Evolutionary conservation across 1,140 invertebrate genomes (phyloP).

Genomic region (Drosophila funebris): DNA sequence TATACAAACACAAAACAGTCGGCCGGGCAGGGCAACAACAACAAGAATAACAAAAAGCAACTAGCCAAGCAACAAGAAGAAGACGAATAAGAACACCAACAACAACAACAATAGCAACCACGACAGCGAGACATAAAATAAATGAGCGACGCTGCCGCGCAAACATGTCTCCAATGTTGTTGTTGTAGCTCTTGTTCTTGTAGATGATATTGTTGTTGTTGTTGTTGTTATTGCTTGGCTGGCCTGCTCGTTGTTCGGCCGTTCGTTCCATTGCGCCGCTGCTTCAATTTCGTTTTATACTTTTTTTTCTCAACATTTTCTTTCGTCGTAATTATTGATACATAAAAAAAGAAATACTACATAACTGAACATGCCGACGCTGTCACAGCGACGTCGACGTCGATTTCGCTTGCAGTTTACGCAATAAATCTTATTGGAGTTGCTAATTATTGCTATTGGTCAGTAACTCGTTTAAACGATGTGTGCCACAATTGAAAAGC

Average conservation of each 20-base stretch:
- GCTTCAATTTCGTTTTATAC: slow-evolving; percentile 63
- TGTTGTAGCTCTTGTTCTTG: slow-evolving; percentile 40
- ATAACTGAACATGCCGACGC: slow-evolving; percentile 59
- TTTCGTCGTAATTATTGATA: slow-evolving; percentile 78
- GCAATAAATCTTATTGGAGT: slow-evolving; percentile 56
- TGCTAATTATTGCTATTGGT: slow-evolving; percentile 52
- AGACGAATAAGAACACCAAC: slow-evolving; percentile 18
- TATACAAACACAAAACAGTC: background rate
- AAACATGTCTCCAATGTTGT: slow-evolving; percentile 76
- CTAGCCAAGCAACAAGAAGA: slow-evolving; percentile 37
- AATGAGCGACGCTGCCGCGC: slow-evolving; percentile 71
- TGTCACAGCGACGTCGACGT: background rate
- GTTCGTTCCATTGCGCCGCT: slow-evolving; percentile 52
- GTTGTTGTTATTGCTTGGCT: slow-evolving; percentile 25
- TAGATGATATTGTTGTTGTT: slow-evolving; percentile 11
- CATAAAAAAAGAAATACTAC: slow-evolving; percentile 55
- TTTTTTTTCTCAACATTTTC: slow-evolving; percentile 37
- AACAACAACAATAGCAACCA: slow-evolving; percentile 48
- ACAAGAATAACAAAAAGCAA: slow-evolving; percentile 53
- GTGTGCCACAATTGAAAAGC: background rate
- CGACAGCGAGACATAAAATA: slow-evolving; percentile 75
- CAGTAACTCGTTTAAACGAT: slow-evolving; percentile 40
- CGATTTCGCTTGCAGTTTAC: slow-evolving; percentile 43
- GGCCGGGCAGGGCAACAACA: slow-evolving; percentile 51
- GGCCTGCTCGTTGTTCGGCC: slow-evolving; percentile 40